phyloP scores from a whole-genome alignment of 2,113 vertebrate genomes.

The Drymodes brunneopygia region DNA sequence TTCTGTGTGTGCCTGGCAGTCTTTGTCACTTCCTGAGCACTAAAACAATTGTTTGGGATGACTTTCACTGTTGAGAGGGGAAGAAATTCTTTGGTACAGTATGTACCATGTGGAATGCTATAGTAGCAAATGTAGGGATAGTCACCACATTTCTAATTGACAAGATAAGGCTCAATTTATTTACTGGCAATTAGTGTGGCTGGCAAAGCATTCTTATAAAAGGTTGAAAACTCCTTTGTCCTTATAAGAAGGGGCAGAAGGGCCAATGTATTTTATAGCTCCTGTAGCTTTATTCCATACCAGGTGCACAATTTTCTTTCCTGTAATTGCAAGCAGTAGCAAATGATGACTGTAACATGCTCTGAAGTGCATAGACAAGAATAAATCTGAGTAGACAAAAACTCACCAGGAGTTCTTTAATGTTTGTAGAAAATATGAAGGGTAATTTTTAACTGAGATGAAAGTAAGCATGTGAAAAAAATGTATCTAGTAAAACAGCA shows the following conservation, averaged over 20 bases:
- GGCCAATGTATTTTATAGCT: not conserved
- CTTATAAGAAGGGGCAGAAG: not conserved
- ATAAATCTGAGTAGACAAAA: not conserved
- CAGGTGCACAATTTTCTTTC: not conserved
- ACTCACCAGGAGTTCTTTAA: not conserved
- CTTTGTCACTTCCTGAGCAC: not conserved
- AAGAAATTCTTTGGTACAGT: not conserved
- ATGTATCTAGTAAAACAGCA: not conserved
- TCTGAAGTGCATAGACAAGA: not conserved
- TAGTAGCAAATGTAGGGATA: not conserved
- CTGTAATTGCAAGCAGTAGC: not conserved
- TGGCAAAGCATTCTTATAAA: not conserved
- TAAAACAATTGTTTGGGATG: not conserved
- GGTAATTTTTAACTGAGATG: not conserved
- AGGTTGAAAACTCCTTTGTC: not conserved
- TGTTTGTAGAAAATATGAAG: not conserved
- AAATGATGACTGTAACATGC: not conserved
- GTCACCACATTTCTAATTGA: not conserved
- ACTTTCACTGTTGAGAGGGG: not conserved
- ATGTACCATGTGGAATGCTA: not conserved
- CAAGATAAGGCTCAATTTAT: not conserved
- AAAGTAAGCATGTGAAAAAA: not conserved
- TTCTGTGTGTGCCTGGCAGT: not conserved
- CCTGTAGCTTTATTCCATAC: not conserved
- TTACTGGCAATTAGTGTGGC: not conserved